A percentile compares a stretch with the other conserved stretches of the same genome.
Conservation (phyloP, 2,888 invertebrate species). For the Nomada lathburiana region DNA sequence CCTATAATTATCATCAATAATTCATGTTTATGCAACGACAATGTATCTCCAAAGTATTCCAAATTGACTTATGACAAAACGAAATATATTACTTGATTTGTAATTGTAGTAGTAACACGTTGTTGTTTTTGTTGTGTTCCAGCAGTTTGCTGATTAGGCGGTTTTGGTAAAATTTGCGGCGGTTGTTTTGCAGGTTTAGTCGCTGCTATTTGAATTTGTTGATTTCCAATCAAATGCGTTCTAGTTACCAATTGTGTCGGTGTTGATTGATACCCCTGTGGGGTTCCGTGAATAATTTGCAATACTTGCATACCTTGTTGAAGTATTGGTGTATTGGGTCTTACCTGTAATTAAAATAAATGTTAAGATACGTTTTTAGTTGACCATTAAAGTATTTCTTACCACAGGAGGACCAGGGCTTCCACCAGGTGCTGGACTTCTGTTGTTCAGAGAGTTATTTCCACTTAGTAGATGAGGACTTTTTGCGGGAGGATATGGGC, state of each 20-base stretch:
- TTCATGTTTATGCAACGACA: constrained; percentile 12
- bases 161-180: constrained; percentile 88
- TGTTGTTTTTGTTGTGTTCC: constrained; percentile 81
- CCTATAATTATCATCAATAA: constrained; percentile 68
- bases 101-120: constrained; percentile 82
- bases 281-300: constrained; percentile 82
- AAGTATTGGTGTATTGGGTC: constrained; percentile 82
- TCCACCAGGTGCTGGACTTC: constrained; percentile 83
- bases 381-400: constrained; percentile 53
- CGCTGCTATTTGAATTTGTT: constrained; percentile 83
- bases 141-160: constrained; percentile 82
- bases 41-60: neutral
- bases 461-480: constrained; percentile 81
- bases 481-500: constrained; percentile 83
- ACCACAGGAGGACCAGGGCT: constrained; percentile 83
- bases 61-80: neutral
- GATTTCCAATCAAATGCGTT: constrained; percentile 82
- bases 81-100: constrained; percentile 78
- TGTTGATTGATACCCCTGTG: constrained; percentile 81
- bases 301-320: constrained; percentile 84
- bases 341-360: constrained; percentile 73
- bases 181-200: constrained; percentile 85
- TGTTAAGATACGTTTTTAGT: constrained; percentile 9
- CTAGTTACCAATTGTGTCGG: constrained; percentile 81
- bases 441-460: constrained; percentile 78